A percentile compares a stretch with the other conserved stretches of the same genome.
These are phyloP conservation scores for Archegozetes longisetosus DNA, from an alignment of 1,140 invertebrate species.

Conservation along the genomic window DNA sequence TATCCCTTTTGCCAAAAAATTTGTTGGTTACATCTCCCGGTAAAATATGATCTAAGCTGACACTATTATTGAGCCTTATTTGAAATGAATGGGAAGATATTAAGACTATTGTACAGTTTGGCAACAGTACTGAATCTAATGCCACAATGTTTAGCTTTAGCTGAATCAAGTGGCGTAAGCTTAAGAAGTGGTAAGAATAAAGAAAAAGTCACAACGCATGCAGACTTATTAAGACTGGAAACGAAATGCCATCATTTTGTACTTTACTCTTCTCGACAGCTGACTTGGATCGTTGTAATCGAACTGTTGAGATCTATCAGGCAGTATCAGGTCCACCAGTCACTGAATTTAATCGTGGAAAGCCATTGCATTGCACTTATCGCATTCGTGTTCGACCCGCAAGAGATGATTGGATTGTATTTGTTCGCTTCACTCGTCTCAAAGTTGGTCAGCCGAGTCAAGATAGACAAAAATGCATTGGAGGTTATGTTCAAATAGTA, in stretches of 20 bases:
- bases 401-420: slow-evolving; percentile 68
- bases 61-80: no score
- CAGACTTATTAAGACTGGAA: no score
- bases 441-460: slow-evolving; percentile 17
- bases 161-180: not conserved
- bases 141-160: not conserved
- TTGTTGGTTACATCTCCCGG: no score
- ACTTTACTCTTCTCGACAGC: slow-evolving; percentile 17
- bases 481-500: slow-evolving; percentile 22
- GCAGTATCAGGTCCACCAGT: slow-evolving; percentile 70
- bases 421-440: slow-evolving; percentile 40
- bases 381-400: slow-evolving; percentile 58
- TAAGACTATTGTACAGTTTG: no score
- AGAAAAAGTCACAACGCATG: no score
- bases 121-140: not conserved
- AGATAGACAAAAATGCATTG: slow-evolving; percentile 19
- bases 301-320: slow-evolving; percentile 78
- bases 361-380: slow-evolving; percentile 71
- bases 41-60: no score
- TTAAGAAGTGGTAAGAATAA: not conserved
- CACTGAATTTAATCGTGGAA: slow-evolving; percentile 56
- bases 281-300: slow-evolving; percentile 57
- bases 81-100: no score
- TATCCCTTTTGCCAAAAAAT: no score
- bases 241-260: not conserved